These are phyloP conservation scores for Dallia pectoralis DNA, from an alignment of 2,797 vertebrate species.

Conservation along the genomic window DNA sequence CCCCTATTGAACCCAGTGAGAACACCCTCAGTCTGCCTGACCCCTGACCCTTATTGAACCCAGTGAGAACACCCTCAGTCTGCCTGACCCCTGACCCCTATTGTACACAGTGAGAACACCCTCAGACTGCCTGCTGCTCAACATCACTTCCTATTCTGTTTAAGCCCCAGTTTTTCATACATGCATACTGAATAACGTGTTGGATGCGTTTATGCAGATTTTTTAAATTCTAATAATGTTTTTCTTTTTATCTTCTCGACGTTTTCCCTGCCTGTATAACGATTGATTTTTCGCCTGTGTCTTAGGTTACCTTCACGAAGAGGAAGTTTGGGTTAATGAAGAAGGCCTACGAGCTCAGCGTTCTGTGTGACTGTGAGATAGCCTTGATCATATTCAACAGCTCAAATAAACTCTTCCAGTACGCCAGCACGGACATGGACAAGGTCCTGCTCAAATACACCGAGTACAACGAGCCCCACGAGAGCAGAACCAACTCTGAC, in stretches of 20 bases:
- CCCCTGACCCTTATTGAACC: neutral
- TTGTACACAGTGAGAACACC: neutral
- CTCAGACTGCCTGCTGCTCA: neutral
- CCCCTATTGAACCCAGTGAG: neutral
- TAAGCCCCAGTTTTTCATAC: neutral
- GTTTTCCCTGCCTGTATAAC: constrained; percentile 8
- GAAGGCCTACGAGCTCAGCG: constrained; percentile 98
- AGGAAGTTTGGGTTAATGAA: constrained; percentile 99
- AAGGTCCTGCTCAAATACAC: constrained; percentile 99
- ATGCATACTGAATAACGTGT: neutral
- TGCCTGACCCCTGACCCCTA: too few species aligned
- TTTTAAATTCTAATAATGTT: neutral
- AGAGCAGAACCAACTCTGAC: constrained; percentile 99
- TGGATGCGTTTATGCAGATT: neutral
- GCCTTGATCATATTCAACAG: constrained; percentile 99
- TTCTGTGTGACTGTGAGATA: constrained; percentile 99
- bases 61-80: too few species aligned
- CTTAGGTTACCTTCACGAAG: constrained; percentile 98
- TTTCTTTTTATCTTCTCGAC: neutral
- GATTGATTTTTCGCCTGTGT: constrained; percentile 44
- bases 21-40: too few species aligned
- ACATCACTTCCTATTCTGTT: neutral
- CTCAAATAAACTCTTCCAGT: constrained; percentile 99
- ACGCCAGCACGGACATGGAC: constrained; percentile 99
- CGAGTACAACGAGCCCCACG: constrained; percentile 98